Conservation (phyloP, 1,140 invertebrate genomes). For the Leptestheria dahalacensis region DNA sequence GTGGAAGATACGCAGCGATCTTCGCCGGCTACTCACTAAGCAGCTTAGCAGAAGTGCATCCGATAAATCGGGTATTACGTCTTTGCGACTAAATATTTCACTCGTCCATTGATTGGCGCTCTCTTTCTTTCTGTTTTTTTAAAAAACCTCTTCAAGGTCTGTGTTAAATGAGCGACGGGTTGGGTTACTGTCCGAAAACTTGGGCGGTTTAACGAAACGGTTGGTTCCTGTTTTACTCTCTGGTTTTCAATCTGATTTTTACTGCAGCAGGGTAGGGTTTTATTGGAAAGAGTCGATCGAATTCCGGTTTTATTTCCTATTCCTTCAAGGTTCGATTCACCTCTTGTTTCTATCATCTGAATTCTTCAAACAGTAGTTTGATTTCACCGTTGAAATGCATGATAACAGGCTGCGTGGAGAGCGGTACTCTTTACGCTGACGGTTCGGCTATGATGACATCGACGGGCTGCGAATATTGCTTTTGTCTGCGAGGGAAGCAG, state of each 20-base stretch:
- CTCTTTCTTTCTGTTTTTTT: too few species aligned
- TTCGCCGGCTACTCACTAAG: slow-evolving; percentile 6
- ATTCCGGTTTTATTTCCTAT: neutral
- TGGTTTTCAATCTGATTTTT: too few species aligned
- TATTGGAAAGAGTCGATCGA: neutral
- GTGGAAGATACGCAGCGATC: slow-evolving; percentile 7
- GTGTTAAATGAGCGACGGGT: too few species aligned
- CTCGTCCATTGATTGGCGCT: too few species aligned
- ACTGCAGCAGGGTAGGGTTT: too few species aligned
- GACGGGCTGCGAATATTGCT: slow-evolving; percentile 68
- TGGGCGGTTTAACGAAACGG: too few species aligned
- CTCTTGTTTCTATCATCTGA: slow-evolving; percentile 3
- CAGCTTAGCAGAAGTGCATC: slow-evolving; percentile 9
- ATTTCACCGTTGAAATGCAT: neutral
- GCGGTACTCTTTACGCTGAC: slow-evolving; percentile 57
- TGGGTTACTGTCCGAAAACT: too few species aligned
- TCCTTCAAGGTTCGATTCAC: neutral
- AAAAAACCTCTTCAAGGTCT: too few species aligned
- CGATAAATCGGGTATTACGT: slow-evolving; percentile 13
- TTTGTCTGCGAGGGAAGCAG: slow-evolving; percentile 58
- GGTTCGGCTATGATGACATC: slow-evolving; percentile 69
- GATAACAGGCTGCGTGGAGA: slow-evolving; percentile 50
- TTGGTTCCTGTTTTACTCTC: too few species aligned
- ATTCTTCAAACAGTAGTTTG: slow-evolving; percentile 17
- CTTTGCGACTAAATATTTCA: slow-evolving; percentile 1